Evolutionary conservation across 2,113 vertebrate species (phyloP), one percentile per base, ranked within the genome.

Genomic region (Buteo buteo): DNA sequence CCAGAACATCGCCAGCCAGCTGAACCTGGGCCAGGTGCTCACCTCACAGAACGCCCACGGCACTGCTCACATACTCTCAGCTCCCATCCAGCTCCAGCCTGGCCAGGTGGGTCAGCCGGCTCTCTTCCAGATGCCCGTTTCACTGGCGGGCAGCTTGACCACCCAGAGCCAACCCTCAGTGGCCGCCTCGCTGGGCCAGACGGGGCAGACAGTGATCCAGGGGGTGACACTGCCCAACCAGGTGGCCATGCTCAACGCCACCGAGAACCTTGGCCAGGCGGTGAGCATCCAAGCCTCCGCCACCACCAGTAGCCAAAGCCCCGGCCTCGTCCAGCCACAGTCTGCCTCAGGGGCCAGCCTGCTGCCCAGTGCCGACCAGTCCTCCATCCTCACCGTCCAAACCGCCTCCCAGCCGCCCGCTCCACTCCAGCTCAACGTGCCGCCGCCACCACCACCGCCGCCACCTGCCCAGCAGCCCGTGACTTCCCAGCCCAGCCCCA

Each of bases 111-210:
- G 98, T 6, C 98, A 99, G 26, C 98, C 98, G 0, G 98, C 99
- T 0, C 98, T 99, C 26, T 99, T 99, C 98, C 99, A 99, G 97
- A 99, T 99, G 99, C 99, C 99, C 0, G 99, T 99, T 5, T 98
- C 99, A 0, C 59, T 99, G 87, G 98, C 99, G 0, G 90, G 98
- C 29, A 95, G 95, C 59, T 64, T 98, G 55, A 98, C 98, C 84
- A 98, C 97, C 1, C 99, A 98, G 88, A 98, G 98, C 70, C 99
- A 99, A 80, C 94, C 98, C 0, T 81, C 97, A 0, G 97, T 88
- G 0, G 57, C 97, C 0, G 97, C 97, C 2, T 85, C 98, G 0
- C 11, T 97, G 7, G 87, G 55, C 28, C 98, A 98, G 50, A 73
- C 98, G 0, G 98, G 98, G 16, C 98, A 98, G 70, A 98, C 99